phyloP scores from a whole-genome alignment of 1,140 invertebrate genomes.

The Leptopilina clavipes region DNA sequence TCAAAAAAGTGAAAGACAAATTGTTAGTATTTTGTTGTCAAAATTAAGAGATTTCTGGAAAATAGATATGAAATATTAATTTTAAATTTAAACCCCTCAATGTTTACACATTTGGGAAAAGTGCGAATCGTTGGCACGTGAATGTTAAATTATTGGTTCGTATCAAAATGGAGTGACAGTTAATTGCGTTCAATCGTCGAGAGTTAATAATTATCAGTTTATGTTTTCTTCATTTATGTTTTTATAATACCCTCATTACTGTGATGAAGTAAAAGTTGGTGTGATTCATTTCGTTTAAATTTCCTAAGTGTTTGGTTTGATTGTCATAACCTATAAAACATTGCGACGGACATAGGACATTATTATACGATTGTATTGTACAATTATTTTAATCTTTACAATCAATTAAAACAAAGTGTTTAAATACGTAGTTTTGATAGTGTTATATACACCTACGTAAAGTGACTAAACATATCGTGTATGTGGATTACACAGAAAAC shows the following conservation, averaged over 20 bases:
- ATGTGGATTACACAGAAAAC: slow-evolving; percentile 17
- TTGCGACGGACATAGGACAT: not conserved
- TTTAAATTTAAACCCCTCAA: not conserved
- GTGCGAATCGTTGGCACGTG: not conserved
- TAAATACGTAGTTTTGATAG: slow-evolving; percentile 13
- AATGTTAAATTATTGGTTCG: not conserved
- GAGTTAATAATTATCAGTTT: not conserved
- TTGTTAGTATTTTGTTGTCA: not conserved
- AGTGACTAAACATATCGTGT: slow-evolving; percentile 32
- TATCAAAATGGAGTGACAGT: slow-evolving; percentile 26
- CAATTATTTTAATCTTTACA: slow-evolving; percentile 15
- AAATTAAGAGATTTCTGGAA: not conserved
- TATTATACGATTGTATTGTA: not conserved
- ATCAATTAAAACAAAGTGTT: slow-evolving; percentile 9
- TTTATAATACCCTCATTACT: not conserved
- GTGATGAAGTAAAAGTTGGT: not conserved
- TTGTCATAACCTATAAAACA: not conserved
- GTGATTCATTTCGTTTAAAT: not conserved
- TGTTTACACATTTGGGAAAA: not conserved
- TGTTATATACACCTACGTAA: not conserved
- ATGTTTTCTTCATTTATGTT: not conserved
- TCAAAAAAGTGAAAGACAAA: not conserved
- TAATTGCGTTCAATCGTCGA: slow-evolving; percentile 21
- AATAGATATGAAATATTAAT: not conserved
- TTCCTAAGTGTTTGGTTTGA: not conserved